Conservation (phyloP, 2,797 vertebrate genomes). For the Micropoecilia bifurca region DNA sequence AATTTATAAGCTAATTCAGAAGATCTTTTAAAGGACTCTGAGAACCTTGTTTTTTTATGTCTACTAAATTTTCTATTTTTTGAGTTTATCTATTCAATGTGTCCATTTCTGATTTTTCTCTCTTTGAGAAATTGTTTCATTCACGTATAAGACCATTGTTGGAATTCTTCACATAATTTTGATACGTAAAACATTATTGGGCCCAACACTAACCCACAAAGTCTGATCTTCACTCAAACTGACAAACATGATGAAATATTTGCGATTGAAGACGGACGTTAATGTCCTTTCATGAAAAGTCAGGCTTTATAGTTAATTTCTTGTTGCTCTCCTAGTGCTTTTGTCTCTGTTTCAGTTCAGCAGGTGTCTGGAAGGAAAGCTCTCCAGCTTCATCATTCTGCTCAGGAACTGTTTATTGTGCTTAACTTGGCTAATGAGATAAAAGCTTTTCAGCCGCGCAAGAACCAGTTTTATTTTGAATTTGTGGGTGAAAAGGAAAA, state of each 20-base stretch:
- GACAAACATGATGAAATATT: neutral
- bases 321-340: neutral
- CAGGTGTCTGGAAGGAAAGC: neutral
- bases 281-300: neutral
- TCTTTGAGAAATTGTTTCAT: neutral
- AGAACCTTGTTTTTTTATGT: too few relatives aligned
- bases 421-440: neutral
- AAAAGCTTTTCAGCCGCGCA: neutral
- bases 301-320: neutral
- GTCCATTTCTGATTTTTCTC: neutral
- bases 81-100: neutral
- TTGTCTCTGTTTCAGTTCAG: neutral
- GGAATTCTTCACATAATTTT: neutral
- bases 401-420: neutral
- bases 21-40: too few relatives aligned
- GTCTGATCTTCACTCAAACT: neutral
- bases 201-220: neutral
- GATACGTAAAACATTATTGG: neutral
- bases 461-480: neutral
- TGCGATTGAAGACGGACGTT: neutral
- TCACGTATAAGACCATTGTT: neutral
- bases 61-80: neutral
- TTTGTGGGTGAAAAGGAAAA: neutral
- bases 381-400: neutral
- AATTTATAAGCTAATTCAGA: too few relatives aligned